Evolutionary conservation across 1,140 invertebrate species (phyloP).

Genomic region (Polyergus mexicanus): DNA sequence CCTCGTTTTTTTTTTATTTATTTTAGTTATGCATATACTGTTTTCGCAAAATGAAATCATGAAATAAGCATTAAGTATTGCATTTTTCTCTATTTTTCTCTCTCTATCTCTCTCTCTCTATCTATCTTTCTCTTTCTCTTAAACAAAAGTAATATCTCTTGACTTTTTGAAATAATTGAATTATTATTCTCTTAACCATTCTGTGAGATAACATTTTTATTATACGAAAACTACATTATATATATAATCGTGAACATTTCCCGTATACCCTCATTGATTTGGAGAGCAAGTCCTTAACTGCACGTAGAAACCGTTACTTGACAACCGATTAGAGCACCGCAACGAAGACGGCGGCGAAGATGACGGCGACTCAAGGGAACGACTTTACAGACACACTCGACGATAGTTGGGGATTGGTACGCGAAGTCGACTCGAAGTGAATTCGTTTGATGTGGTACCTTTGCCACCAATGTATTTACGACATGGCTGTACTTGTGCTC

Average conservation of each 20-base stretch:
- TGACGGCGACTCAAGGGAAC: constrained; percentile 52
- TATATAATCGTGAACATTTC: neutral
- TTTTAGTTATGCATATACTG: no score
- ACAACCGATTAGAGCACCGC: constrained; percentile 69
- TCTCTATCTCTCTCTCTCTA: no score
- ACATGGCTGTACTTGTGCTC: constrained; percentile 40
- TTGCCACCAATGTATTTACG: constrained; percentile 2
- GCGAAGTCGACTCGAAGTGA: constrained; percentile 47
- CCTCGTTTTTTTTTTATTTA: no score
- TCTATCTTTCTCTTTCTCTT: no score
- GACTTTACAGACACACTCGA: constrained; percentile 49
- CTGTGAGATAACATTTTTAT: neutral
- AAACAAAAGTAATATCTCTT: no score
- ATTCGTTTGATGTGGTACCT: constrained; percentile 69
- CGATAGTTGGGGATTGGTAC: constrained; percentile 73
- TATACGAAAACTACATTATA: neutral
- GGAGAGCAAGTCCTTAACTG: constrained; percentile 36
- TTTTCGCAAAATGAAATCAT: no score
- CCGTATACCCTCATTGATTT: constrained; percentile 56
- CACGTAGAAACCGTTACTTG: constrained; percentile 59
- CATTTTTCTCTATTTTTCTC: no score
- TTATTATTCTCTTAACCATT: neutral
- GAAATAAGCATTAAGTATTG: no score
- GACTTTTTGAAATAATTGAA: neutral
- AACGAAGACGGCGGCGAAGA: constrained; percentile 48